These are phyloP conservation scores for Hydropotes inermis DNA, from an alignment of 2,113 vertebrate genomes.

Conservation along the genomic window DNA sequence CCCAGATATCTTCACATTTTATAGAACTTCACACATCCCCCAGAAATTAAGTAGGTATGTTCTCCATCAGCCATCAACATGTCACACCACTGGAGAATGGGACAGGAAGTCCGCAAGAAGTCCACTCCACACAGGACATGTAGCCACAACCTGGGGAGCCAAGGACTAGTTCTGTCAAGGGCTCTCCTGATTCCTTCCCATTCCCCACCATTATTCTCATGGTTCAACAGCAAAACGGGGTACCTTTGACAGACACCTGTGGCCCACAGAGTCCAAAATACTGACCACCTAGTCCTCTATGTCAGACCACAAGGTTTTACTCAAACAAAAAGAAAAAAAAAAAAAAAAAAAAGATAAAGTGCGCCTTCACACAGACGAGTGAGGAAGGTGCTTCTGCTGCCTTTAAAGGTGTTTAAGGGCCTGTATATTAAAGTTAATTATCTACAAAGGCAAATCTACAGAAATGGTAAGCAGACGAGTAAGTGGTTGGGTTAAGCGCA, in stretches of 20 bases:
- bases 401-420: not conserved
- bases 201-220: no score
- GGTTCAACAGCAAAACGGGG: not conserved
- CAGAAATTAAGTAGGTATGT: not conserved
- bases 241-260: not conserved
- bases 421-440: not conserved
- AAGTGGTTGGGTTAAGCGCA: not conserved
- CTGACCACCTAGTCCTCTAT: not conserved
- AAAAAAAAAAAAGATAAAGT: not conserved
- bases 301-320: not conserved
- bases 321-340: not conserved
- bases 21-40: not conserved
- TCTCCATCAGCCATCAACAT: not conserved
- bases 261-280: not conserved
- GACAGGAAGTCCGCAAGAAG: not conserved
- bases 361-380: not conserved
- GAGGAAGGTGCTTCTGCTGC: not conserved
- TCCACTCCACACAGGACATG: not conserved
- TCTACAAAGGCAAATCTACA: not conserved
- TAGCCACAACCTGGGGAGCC: not conserved
- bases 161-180: not conserved
- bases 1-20: not conserved
- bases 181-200: not conserved
- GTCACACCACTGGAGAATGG: not conserved
- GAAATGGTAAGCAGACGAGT: not conserved